Base-by-base conservation (phyloP, 2,888 invertebrate species). In the Dendrolimus houi region DNA sequence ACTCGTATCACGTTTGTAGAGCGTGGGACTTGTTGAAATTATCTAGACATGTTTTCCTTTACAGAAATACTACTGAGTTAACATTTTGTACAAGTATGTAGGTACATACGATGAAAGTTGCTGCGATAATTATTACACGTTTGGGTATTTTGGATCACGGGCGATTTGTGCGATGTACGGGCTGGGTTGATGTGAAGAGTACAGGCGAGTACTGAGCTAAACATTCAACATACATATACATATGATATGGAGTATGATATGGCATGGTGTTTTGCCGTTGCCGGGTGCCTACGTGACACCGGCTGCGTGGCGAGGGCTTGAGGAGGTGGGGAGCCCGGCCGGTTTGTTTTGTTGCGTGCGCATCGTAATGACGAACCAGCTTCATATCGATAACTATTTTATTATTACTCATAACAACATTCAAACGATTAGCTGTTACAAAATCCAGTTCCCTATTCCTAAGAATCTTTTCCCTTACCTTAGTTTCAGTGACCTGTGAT, bases 231-330 rank as follows among this genome's bases (percentile, higher is more conserved):
- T 29, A 29, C 29, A 6, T 29, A 29, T 29, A 3, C n/a, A 29
- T 29, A 29, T 29, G 29, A 29, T 29, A 29, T 29, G 29, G 29
- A 29, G 29, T 29, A 29, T 29, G 52, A 6, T 29, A 29, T 29
- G 52, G 47, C 47, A 47, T 47, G 29, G 29, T 6, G 29, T 56
- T 40, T 9, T 17, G 13, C 17, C 56, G 60, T 62, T 59, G 66
- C 68, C 66, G 70, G 69, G 74, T 84, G 90, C 87, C 88, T 90
- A 90, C 90, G 89, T 90, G 89, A 90, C 89, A 81, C 69, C 71
- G 78, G 63, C 84, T 87, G 83, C 89, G 90, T 89, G 87, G 81
- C 76, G 72, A 74, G 69, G 68, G 62, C 59, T 42, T 58, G 65
- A 66, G 72, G 74, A 64, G 6, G 75, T 69, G 77, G 77, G 72